Percentiles rank a stretch among this genome's conserved stretches.
Conservation (phyloP, 2,113 vertebrate genomes). For the Onychorhynchus coronatus region DNA sequence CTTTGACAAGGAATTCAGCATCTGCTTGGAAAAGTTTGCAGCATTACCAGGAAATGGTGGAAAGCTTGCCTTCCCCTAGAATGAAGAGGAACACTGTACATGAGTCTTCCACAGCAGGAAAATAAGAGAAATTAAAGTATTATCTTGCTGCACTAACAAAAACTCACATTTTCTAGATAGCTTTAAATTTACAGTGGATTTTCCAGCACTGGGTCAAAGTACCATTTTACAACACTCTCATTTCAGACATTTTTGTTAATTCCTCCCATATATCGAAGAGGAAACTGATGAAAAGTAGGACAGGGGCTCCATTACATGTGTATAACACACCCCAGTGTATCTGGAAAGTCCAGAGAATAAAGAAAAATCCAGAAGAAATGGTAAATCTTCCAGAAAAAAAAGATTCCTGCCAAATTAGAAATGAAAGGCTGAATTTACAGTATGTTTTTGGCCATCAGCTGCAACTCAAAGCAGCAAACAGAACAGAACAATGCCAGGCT, state of each 20-base stretch:
- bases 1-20: conserved; percentile 61
- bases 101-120: conserved; percentile 38
- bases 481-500: background rate
- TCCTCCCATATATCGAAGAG: accelerated
- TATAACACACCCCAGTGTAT: background rate
- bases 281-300: background rate
- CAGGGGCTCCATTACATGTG: background rate
- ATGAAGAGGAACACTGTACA: conserved; percentile 53
- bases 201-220: background rate
- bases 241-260: background rate
- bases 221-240: background rate
- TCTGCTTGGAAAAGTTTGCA: conserved; percentile 70
- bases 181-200: background rate
- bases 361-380: background rate
- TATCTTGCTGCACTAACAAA: background rate
- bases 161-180: background rate
- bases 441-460: background rate
- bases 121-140: background rate
- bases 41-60: conserved; percentile 72
- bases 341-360: background rate
- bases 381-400: background rate
- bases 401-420: background rate
- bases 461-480: background rate
- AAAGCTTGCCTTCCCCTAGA: conserved; percentile 70
- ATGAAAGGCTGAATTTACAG: background rate